Conservation (phyloP, 2,113 vertebrate species). For the Pagrus major region DNA sequence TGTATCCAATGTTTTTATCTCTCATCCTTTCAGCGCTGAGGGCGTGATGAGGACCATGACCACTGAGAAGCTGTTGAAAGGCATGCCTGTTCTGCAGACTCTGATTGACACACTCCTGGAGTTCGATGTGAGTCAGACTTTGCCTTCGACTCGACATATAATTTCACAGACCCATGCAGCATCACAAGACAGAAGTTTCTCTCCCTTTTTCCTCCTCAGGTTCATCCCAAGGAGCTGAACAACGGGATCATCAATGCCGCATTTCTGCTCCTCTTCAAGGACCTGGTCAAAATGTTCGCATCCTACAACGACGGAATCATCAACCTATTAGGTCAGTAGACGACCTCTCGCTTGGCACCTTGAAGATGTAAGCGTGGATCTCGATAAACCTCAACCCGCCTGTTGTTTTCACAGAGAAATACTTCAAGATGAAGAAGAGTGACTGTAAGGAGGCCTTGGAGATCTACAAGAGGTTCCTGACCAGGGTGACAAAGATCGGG, state of each 20-base stretch:
- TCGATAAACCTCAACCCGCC: neutral
- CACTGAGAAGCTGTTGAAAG: conserved; percentile 97
- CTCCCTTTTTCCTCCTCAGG: conserved; percentile 75
- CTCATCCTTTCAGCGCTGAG: conserved; percentile 87
- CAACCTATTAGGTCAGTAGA: conserved; percentile 94
- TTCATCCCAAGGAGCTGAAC: conserved; percentile 98
- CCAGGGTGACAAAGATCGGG: conserved; percentile 97
- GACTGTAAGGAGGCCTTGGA: conserved; percentile 99
- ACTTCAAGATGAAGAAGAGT: conserved; percentile 99
- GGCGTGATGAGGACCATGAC: conserved; percentile 98
- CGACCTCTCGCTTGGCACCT: neutral
- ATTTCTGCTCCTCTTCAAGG: conserved; percentile 98
- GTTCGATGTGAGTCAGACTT: conserved; percentile 90
- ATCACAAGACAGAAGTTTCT: neutral
- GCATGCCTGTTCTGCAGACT: conserved; percentile 97
- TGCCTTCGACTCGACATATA: no score
- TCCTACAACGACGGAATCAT: conserved; percentile 99
- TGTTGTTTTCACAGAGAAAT: conserved; percentile 89
- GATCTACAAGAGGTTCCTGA: conserved; percentile 99
- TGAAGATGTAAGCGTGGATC: neutral
- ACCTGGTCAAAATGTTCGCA: conserved; percentile 98
- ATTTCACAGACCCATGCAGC: neutral
- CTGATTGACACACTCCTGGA: conserved; percentile 97
- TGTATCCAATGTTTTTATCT: neutral
- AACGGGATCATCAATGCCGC: conserved; percentile 97